Percentiles rank a stretch among this genome's conserved stretches.
phyloP scores from a whole-genome alignment of 2,113 vertebrate genomes.

The Bos taurus region ARS-UCD2.0 NC_037334.1:72932001-72932500 shows the following conservation, averaged over 20 bases:
- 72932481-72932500: not conserved
- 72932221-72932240: not conserved
- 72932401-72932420: not conserved
- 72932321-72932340: not conserved
- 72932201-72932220: not conserved
- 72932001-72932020: not conserved
- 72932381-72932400: not conserved
- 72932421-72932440: not conserved
- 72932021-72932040: not conserved
- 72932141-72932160: not conserved
- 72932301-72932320: not conserved
- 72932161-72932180: not conserved
- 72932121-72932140: not conserved
- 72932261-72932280: not conserved
- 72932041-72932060: not conserved
- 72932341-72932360: conserved; percentile 32
- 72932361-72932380: not conserved
- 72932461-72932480: not conserved
- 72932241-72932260: not conserved
- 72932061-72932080: not conserved
- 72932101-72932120: not conserved
- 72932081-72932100: not conserved
- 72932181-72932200: not conserved
- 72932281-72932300: not conserved
- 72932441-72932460: not conserved